Percentiles rank a stretch among this genome's conserved stretches.
phyloP scores from a whole-genome alignment of 2,888 invertebrate genomes.

The Erpobdella octoculata region DNA sequence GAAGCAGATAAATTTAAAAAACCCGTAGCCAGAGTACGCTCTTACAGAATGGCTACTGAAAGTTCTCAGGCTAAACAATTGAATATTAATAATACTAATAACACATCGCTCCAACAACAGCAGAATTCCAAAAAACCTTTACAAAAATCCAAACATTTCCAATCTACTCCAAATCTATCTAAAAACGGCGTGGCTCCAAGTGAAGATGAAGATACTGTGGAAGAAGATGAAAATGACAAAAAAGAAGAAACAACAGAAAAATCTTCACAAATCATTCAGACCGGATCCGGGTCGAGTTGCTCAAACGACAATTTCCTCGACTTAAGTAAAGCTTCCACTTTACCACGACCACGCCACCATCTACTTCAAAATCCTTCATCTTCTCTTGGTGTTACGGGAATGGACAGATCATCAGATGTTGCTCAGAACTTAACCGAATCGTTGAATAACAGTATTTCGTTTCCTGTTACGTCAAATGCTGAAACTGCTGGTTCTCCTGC shows the following conservation, averaged over 20 bases:
- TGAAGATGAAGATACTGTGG: neutral
- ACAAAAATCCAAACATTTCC: conserved; percentile 5
- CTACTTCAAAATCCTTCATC: too few relatives aligned
- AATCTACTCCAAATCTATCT: conserved; percentile 18
- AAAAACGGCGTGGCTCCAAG: neutral
- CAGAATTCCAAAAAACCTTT: neutral
- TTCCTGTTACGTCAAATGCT: too few relatives aligned
- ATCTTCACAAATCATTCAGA: neutral
- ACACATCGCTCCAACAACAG: neutral
- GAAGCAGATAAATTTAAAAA: conserved; percentile 9
- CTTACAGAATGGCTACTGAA: conserved; percentile 26
- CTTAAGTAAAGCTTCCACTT: too few relatives aligned
- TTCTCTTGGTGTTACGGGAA: too few relatives aligned
- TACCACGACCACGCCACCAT: too few relatives aligned
- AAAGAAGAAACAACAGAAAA: neutral
- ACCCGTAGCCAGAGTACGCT: conserved; percentile 4
- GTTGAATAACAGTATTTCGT: too few relatives aligned
- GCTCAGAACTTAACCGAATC: too few relatives aligned
- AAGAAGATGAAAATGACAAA: neutral
- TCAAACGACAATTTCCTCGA: too few relatives aligned
- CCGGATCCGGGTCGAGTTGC: conserved; percentile 12
- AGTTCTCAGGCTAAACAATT: conserved; percentile 26
- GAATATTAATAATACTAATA: neutral
- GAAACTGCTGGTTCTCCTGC: too few relatives aligned
- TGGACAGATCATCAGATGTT: too few relatives aligned